phyloP scores from a whole-genome alignment of 2,113 vertebrate species.

The Phoxinus phoxinus region DNA sequence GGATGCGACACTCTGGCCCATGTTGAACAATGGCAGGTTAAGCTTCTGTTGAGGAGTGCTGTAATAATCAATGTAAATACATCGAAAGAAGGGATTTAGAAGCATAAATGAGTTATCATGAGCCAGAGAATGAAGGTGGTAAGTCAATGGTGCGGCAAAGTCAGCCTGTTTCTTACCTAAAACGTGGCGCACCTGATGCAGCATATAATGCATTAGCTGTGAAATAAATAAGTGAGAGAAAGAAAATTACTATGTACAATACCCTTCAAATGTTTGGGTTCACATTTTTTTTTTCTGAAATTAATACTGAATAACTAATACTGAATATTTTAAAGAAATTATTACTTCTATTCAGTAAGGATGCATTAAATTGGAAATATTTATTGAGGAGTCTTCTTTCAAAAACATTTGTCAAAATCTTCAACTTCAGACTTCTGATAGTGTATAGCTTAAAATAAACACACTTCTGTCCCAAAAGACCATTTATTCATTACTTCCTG shows the following conservation, averaged over 20 bases:
- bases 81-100: conserved; percentile 33
- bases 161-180: conserved; percentile 66
- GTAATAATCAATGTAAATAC: conserved; percentile 29
- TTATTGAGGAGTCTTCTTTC: neutral
- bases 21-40: conserved; percentile 61
- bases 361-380: neutral
- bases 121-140: neutral
- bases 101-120: neutral
- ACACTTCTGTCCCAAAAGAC: neutral
- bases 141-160: neutral
- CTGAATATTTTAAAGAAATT: no score
- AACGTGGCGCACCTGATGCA: conserved; percentile 39
- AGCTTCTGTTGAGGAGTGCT: conserved; percentile 66
- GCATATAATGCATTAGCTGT: conserved; percentile 64
- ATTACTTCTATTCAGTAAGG: no score
- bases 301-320: no score
- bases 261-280: no score
- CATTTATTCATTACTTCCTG: neutral
- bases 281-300: no score
- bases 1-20: conserved; percentile 84
- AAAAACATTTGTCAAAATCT: neutral
- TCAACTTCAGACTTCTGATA: neutral
- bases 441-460: neutral
- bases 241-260: neutral
- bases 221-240: conserved; percentile 38